Conservation (phyloP, 2,888 invertebrate species). For the Hypomecis atomaria region DNA sequence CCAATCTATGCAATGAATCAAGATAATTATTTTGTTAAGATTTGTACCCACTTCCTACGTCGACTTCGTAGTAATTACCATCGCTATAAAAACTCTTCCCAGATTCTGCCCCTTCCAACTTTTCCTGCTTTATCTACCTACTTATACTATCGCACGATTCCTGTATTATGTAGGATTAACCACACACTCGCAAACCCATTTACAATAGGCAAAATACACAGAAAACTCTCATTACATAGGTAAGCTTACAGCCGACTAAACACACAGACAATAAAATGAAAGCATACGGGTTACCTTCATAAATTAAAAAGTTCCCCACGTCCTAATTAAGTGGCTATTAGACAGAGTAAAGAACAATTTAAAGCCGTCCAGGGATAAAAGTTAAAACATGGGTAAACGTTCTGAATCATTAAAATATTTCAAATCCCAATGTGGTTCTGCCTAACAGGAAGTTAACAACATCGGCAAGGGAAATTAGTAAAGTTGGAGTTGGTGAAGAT, state of each 20-base stretch:
- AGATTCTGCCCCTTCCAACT: too few species aligned
- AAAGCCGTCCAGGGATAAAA: constrained; percentile 11
- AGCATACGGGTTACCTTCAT: constrained; percentile 7
- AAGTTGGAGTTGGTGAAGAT: constrained; percentile 26
- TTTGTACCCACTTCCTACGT: too few species aligned
- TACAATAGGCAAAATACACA: too few species aligned
- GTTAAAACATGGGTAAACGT: constrained; percentile 17
- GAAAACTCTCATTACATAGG: too few species aligned
- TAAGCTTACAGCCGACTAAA: neutral
- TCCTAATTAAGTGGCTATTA: constrained; percentile 13
- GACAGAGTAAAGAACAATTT: constrained; percentile 19
- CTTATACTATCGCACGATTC: too few species aligned
- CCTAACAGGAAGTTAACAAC: constrained; percentile 27
- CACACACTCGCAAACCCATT: too few species aligned
- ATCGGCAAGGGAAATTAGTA: constrained; percentile 29
- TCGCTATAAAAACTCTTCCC: too few species aligned
- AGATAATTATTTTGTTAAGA: too few species aligned
- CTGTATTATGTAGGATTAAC: too few species aligned
- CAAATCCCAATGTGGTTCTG: constrained; percentile 16
- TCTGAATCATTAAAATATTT: constrained; percentile 19
- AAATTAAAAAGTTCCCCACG: constrained; percentile 16
- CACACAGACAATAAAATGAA: neutral
- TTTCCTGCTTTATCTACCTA: too few species aligned
- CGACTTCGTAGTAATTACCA: too few species aligned
- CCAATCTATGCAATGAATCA: too few species aligned